Percentiles rank a stretch among this genome's conserved stretches.
These are phyloP conservation scores for Trissonchulus latispiculum DNA, from an alignment of 2,888 invertebrate species.

Conservation along the genomic window DNA sequence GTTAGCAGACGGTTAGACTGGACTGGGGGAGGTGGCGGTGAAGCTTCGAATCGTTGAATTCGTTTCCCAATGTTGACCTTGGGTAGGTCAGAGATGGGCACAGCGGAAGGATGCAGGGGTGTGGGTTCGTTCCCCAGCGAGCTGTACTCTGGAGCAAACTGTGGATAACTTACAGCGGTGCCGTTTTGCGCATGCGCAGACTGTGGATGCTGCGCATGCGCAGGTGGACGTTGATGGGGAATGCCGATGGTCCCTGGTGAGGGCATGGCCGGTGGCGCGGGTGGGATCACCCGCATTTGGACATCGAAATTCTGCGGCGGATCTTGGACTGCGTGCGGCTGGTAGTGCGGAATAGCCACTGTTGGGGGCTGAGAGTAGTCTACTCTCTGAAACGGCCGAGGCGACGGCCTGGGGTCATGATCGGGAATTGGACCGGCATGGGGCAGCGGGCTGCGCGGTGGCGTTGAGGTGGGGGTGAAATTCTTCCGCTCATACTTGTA, in stretches of 20 bases:
- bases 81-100: slow-evolving; percentile 6
- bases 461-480: slow-evolving; percentile 32
- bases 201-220: not conserved
- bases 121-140: slow-evolving; percentile 19
- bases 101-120: slow-evolving; percentile 15
- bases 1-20: too few species aligned
- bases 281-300: not conserved
- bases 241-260: not conserved
- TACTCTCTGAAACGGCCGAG: not conserved
- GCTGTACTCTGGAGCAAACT: not conserved
- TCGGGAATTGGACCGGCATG: not conserved
- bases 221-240: not conserved
- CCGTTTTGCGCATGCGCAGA: not conserved
- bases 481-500: slow-evolving; percentile 40
- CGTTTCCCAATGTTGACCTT: not conserved
- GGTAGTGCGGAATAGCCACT: not conserved
- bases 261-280: not conserved
- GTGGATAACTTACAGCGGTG: too few species aligned
- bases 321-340: not conserved
- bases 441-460: slow-evolving; percentile 4
- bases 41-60: slow-evolving; percentile 5
- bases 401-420: not conserved
- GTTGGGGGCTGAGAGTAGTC: not conserved
- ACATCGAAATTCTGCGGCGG: not conserved
- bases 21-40: not conserved